Base-by-base conservation (phyloP, 2,797 vertebrate genomes). In the Steatocranus sp. region DNA sequence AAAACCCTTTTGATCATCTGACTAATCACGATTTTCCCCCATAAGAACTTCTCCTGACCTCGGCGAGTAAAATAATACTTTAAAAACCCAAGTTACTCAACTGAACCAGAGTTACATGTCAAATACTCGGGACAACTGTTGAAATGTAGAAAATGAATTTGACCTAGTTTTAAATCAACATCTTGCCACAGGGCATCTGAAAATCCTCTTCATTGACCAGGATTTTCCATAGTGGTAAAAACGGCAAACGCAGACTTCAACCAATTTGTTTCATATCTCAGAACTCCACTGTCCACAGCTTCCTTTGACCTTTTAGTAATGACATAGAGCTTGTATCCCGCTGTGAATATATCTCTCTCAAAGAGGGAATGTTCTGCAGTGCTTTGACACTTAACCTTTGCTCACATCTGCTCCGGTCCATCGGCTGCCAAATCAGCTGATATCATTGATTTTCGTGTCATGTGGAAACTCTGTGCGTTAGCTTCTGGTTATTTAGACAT, bases 361-460 rank as follows among this genome's bases (percentile, higher is more conserved):
- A 78, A 25, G 12, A 70, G 78, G 15, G n/a, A 83, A 83, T 83
- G 86, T 87, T 89, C 86, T 76, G 84, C 83, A 2, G 20, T 53
- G 86, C 86, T 83, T 90, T 92, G 90, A 91, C 91, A 85, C 85
- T 86, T 92, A 86, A 93, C 92, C 93, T 94, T 94, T 92, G 81
- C 91, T 88, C 75, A 87, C 90, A 88, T 89, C 90, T 90, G 87
- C 85, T 86, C 27, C 1, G 49, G 41, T 78, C 76, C 78, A 51
- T 51, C 36, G 38, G 81, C 89, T 91, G 89, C 87, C 88, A 89
- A 82, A 88, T 82, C 79, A 78, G 82, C 89, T 83, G 85, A 89
- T 90, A 56, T 41, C 81, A 93, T 92, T 81, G 94, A 94, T 92
- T 89, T 88, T 76, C 50, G 70, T 88, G 87, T 90, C 86, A 76